Conservation (phyloP, 35 echinoderm and acorn worm genomes). For the Patiria miniata region DNA sequence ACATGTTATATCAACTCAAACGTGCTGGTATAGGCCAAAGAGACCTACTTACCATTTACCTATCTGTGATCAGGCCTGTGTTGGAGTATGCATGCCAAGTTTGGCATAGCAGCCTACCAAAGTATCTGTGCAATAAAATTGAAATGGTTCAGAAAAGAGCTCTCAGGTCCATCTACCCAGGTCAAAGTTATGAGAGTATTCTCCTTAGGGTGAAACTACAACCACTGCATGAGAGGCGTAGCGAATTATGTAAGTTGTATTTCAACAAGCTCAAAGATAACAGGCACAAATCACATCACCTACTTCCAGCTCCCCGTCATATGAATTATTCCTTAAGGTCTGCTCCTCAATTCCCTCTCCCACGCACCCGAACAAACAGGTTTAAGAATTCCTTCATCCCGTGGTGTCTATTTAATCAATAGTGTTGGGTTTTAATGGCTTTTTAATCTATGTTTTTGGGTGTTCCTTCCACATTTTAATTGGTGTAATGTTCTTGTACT, state of each 20-base stretch:
- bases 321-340: slow-evolving; percentile 9
- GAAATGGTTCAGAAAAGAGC: slow-evolving; percentile 25
- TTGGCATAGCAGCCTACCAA: slow-evolving; percentile 16
- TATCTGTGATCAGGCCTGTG: not conserved
- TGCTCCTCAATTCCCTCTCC: slow-evolving; percentile 15
- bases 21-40: not conserved
- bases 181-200: slow-evolving; percentile 24
- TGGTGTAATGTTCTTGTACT: too few species aligned
- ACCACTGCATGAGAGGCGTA: not conserved
- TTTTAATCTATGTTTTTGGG: not conserved
- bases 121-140: slow-evolving; percentile 21
- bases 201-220: slow-evolving; percentile 10
- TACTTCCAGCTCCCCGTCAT: not conserved
- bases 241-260: not conserved
- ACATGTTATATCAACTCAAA: not conserved
- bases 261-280: not conserved
- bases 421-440: not conserved
- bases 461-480: not conserved
- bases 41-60: slow-evolving; percentile 24
- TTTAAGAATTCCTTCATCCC: slow-evolving; percentile 9
- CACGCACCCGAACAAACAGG: not conserved
- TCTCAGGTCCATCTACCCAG: slow-evolving; percentile 11
- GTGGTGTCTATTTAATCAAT: slow-evolving; percentile 20
- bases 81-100: slow-evolving; percentile 9
- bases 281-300: not conserved